These are phyloP conservation scores for Mantis religiosa DNA, from an alignment of 2,888 invertebrate species.

Conservation along the genomic window DNA sequence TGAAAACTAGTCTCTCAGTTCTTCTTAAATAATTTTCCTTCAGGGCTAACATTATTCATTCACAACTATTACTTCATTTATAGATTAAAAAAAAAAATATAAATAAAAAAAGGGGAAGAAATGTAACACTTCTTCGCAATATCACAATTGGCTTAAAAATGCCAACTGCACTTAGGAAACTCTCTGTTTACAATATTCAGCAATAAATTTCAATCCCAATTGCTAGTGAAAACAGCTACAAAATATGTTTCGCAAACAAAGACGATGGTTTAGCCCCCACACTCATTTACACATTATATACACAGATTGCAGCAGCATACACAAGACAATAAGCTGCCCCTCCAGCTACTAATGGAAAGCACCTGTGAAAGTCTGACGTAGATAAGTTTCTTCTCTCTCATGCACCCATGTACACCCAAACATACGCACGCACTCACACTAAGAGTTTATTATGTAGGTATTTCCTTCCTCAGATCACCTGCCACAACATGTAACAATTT, in stretches of 20 bases:
- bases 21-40: neutral
- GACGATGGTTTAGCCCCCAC: neutral
- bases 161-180: neutral
- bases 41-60: neutral
- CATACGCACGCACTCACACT: neutral
- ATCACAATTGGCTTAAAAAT: neutral
- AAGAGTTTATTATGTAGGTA: neutral
- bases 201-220: neutral
- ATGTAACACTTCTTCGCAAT: too few species aligned
- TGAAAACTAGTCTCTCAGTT: neutral
- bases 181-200: neutral
- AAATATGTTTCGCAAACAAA: neutral
- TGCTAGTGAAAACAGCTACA: neutral
- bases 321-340: neutral
- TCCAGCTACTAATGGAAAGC: slow-evolving; percentile 17
- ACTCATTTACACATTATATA: neutral
- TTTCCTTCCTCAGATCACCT: neutral
- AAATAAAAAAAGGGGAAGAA: too few species aligned
- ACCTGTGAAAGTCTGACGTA: slow-evolving; percentile 11
- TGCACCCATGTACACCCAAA: neutral
- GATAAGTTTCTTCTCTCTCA: neutral
- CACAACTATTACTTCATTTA: neutral
- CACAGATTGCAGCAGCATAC: neutral
- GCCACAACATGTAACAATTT: neutral
- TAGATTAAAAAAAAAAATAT: neutral